These are phyloP conservation scores for Rynchops niger DNA, from an alignment of 2,113 vertebrate genomes.

Conservation along the genomic window DNA sequence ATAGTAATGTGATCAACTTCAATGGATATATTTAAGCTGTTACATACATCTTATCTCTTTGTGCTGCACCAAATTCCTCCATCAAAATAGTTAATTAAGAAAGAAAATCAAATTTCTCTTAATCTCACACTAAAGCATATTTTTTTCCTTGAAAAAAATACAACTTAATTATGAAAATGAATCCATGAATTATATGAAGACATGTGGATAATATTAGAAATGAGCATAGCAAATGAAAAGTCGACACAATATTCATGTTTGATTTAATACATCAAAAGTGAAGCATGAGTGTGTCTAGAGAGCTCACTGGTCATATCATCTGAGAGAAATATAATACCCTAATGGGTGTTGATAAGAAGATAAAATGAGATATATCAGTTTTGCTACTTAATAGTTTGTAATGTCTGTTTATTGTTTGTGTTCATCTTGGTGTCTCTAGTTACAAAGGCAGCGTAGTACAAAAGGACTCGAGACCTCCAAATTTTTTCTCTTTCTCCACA, in stretches of 20 bases:
- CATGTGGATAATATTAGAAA: constrained; percentile 22
- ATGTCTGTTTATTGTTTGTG: not conserved
- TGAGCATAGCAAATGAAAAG: constrained; percentile 39
- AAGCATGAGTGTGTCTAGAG: constrained; percentile 1
- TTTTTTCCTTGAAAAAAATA: constrained; percentile 33
- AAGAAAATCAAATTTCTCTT: constrained; percentile 55
- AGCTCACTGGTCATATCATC: constrained; percentile 21
- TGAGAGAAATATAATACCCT: not conserved
- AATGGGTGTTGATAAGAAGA: not conserved
- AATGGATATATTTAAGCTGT: constrained; percentile 48
- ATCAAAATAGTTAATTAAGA: constrained; percentile 66
- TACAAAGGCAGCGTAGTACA: not conserved
- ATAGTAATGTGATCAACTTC: constrained; percentile 54
- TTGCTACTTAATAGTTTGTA: not conserved
- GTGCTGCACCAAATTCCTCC: constrained; percentile 21
- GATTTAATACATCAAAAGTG: constrained; percentile 37
- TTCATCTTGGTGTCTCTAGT: not conserved
- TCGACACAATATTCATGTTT: constrained; percentile 7
- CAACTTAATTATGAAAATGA: constrained; percentile 52
- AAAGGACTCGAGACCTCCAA: not conserved
- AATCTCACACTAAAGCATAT: constrained; percentile 43
- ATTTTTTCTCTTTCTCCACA: not conserved
- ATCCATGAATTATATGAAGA: constrained; percentile 38
- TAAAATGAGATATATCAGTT: not conserved
- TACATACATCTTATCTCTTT: constrained; percentile 55